phyloP scores from a whole-genome alignment of 2,888 invertebrate species.

The Synanthedon tipuliformis region DNA sequence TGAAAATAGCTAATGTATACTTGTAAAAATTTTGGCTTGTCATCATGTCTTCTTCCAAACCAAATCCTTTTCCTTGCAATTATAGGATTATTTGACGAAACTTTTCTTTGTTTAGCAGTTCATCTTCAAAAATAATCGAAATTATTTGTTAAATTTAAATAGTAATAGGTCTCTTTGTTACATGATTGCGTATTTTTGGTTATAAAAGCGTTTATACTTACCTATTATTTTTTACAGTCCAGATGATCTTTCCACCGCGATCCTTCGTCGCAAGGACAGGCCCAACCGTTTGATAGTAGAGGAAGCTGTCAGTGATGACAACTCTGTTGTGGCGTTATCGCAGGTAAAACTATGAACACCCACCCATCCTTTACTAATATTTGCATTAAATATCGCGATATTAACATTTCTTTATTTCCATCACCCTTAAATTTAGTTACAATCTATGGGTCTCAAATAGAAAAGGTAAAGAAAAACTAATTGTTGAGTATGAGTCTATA shows the following conservation, averaged over 20 bases:
- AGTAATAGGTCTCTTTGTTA: constrained; percentile 1
- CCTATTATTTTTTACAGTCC: constrained; percentile 43
- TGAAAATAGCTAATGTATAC: neutral
- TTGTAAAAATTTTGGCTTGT: constrained; percentile 63
- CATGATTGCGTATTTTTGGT: constrained; percentile 1
- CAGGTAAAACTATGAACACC: constrained; percentile 72
- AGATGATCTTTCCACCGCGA: constrained; percentile 97
- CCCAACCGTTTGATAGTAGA: constrained; percentile 98
- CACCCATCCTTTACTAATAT: constrained; percentile 4
- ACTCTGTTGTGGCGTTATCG: constrained; percentile 96
- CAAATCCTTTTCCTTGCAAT: constrained; percentile 12
- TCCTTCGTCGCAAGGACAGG: constrained; percentile 96
- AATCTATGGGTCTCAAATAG: too few species aligned
- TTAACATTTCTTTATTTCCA: neutral
- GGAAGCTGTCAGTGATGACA: constrained; percentile 98
- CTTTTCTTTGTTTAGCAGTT: neutral
- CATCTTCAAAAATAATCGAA: neutral
- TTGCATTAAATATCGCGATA: neutral
- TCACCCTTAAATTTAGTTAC: too few species aligned
- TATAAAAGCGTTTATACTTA: constrained; percentile 9
- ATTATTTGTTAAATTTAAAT: neutral
- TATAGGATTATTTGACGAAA: constrained; percentile 1
- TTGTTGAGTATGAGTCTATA: too few species aligned
- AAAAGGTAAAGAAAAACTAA: too few species aligned
- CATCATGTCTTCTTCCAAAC: constrained; percentile 51